These are phyloP conservation scores for Oegoconia quadripuncta DNA, from an alignment of 2,888 invertebrate genomes.

Conservation along the genomic window DNA sequence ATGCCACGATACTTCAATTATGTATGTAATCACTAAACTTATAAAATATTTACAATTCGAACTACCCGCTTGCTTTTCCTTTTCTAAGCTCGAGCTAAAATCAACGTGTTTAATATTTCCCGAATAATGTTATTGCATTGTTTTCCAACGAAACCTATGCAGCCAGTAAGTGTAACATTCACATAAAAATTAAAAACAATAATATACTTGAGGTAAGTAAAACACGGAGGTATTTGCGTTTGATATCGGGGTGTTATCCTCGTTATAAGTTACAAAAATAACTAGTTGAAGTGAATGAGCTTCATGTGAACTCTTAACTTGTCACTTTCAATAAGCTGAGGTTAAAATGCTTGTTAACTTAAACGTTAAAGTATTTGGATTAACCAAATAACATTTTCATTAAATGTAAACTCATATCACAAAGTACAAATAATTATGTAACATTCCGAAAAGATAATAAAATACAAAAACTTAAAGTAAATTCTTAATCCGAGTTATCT, in stretches of 20 bases:
- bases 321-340: constrained; percentile 33
- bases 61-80: constrained; percentile 69
- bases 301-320: constrained; percentile 13
- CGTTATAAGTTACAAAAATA: constrained; percentile 14
- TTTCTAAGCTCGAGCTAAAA: constrained; percentile 64
- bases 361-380: constrained; percentile 48
- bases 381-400: constrained; percentile 57
- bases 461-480: constrained; percentile 45
- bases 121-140: constrained; percentile 36
- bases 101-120: constrained; percentile 38
- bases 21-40: constrained; percentile 59
- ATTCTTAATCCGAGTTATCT: constrained; percentile 48
- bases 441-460: constrained; percentile 57
- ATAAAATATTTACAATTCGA: constrained; percentile 72
- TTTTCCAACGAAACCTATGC: constrained; percentile 31
- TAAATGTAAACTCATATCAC: constrained; percentile 68
- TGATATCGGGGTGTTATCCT: constrained; percentile 27
- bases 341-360: constrained; percentile 44
- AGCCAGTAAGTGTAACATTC: constrained; percentile 57
- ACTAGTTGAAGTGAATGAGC: constrained; percentile 19
- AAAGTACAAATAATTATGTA: constrained; percentile 61
- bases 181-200: constrained; percentile 72
- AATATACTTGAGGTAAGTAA: constrained; percentile 71
- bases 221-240: constrained; percentile 22
- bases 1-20: constrained; percentile 65